phyloP scores from a whole-genome alignment of 2,888 invertebrate species.

The Thereva nobilitata region DNA sequence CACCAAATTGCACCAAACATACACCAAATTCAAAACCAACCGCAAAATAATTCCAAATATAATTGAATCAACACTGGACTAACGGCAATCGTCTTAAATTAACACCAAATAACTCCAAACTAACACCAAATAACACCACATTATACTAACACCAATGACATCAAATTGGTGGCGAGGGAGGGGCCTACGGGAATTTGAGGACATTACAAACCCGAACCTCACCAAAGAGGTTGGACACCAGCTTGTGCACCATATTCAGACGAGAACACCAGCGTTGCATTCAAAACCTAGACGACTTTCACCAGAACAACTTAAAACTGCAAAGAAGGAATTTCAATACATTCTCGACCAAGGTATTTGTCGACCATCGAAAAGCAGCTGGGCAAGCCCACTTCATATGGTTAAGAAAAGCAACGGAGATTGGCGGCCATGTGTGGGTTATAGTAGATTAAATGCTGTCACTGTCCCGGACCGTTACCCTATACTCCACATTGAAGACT shows the following conservation, averaged over 20 bases:
- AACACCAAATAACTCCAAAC: too few relatives aligned
- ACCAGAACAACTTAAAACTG: too few relatives aligned
- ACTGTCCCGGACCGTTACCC: slow-evolving; percentile 52
- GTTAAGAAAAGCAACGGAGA: slow-evolving; percentile 44
- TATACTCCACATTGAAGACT: slow-evolving; percentile 49
- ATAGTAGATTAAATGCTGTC: slow-evolving; percentile 46
- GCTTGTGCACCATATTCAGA: neutral
- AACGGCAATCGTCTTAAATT: too few relatives aligned
- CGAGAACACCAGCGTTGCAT: neutral
- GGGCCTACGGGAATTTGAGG: too few relatives aligned
- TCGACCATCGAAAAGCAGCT: slow-evolving; percentile 53
- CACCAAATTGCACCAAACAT: too few relatives aligned
- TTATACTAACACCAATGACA: too few relatives aligned
- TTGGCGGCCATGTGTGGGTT: slow-evolving; percentile 51
- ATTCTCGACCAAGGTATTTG: slow-evolving; percentile 51
- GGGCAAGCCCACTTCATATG: slow-evolving; percentile 53
- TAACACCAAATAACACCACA: too few relatives aligned
- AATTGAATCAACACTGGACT: too few relatives aligned
- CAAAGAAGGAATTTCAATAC: slow-evolving; percentile 29
- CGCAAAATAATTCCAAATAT: too few relatives aligned
- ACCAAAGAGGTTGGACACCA: neutral
- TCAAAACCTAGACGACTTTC: too few relatives aligned
- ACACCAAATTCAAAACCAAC: too few relatives aligned
- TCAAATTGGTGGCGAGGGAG: too few relatives aligned
- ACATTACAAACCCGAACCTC: neutral